Evolutionary conservation across 2,888 invertebrate genomes (phyloP).

Genomic region (Diaprepes abbreviatus): DNA sequence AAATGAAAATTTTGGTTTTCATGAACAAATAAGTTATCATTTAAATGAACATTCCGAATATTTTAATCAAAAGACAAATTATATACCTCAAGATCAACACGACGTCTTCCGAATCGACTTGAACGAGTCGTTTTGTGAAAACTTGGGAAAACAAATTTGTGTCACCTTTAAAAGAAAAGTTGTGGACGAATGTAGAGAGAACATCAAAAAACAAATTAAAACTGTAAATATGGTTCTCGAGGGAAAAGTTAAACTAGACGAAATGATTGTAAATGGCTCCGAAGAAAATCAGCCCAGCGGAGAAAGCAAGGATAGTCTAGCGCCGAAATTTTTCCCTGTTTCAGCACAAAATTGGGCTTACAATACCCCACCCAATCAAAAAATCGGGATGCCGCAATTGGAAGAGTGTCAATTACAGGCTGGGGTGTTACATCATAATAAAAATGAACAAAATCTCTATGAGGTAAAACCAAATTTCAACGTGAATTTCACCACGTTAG

Average conservation of each 20-base stretch:
- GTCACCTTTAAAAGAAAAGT: conserved; percentile 31
- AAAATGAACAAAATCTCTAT: conserved; percentile 50
- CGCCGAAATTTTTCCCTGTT: conserved; percentile 28
- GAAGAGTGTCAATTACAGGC: conserved; percentile 50
- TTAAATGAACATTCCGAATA: background rate
- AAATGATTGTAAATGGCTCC: background rate
- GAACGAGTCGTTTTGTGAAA: conserved; percentile 3
- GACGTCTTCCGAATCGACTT: background rate
- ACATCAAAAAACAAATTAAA: conserved; percentile 37
- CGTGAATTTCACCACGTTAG: background rate
- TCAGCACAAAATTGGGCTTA: conserved; percentile 52
- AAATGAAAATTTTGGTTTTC: background rate
- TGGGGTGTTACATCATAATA: conserved; percentile 43
- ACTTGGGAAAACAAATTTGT: conserved; percentile 29
- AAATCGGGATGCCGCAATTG: conserved; percentile 35
- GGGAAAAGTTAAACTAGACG: conserved; percentile 44
- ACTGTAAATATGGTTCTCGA: conserved; percentile 47
- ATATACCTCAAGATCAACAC: background rate
- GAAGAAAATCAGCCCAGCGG: background rate
- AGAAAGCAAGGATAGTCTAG: background rate
- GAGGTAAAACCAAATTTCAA: conserved; percentile 49
- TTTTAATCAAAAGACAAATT: background rate
- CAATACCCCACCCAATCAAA: conserved; percentile 53
- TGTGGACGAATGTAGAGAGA: background rate
- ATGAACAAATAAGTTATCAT: background rate